These are phyloP conservation scores for Sminthurinus aureus DNA, from an alignment of 2,888 invertebrate species.

Conservation along the genomic window DNA sequence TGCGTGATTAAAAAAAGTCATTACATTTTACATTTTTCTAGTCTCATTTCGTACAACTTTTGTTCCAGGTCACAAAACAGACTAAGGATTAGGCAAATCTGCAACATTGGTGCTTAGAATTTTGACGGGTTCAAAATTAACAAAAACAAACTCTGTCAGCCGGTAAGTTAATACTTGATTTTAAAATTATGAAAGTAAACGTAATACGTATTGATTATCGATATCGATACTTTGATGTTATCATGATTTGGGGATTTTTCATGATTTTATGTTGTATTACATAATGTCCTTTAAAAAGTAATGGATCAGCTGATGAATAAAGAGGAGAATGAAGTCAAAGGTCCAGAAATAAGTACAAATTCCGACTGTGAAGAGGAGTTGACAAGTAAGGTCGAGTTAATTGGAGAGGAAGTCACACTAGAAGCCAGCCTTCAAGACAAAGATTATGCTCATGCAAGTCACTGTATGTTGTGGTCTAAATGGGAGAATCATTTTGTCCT, in stretches of 20 bases:
- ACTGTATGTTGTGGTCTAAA: constrained; percentile 39
- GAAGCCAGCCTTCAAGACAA: constrained; percentile 15
- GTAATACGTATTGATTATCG: background rate
- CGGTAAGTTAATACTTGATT: too few relatives aligned
- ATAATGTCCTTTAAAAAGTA: background rate
- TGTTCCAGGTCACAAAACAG: too few relatives aligned
- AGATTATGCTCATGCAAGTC: constrained; percentile 33
- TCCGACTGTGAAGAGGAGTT: background rate
- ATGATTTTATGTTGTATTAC: background rate
- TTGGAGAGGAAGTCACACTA: constrained; percentile 6
- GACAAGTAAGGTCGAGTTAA: background rate
- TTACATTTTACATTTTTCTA: too few relatives aligned
- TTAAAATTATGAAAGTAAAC: too few relatives aligned
- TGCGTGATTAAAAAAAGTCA: too few relatives aligned
- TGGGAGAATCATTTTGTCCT: constrained; percentile 17
- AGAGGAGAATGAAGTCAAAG: background rate
- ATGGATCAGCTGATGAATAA: background rate
- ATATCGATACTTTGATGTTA: background rate
- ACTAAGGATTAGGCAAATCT: too few relatives aligned
- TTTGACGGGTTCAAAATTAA: too few relatives aligned
- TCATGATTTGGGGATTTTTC: background rate
- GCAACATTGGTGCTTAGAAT: too few relatives aligned
- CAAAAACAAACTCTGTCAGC: too few relatives aligned
- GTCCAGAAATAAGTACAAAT: background rate
- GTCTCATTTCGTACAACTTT: too few relatives aligned